Evolutionary conservation across 2,797 vertebrate genomes (phyloP), one percentile per base, ranked within the genome.

Genomic region (Anas acuta): DNA sequence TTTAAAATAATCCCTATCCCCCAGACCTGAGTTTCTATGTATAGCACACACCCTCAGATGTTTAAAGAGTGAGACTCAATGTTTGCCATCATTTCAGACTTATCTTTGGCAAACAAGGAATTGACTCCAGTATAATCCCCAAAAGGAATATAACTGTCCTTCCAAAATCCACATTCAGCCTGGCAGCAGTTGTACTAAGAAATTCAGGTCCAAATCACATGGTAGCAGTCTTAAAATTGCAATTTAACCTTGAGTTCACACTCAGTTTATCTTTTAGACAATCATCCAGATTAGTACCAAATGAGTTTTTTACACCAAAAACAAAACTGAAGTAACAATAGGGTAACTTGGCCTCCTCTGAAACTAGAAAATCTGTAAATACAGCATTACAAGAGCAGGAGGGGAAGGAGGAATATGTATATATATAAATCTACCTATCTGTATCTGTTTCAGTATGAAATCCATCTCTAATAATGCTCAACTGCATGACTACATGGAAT

Each of bases 81-180:
- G 85, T 94, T 94, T 97, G 89, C 87, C 84, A 86, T 96, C 43
- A 86, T 96, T 95, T 93, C 92, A 93, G 91, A 93, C 83, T 96
- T 97, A 96, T 95, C 95, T 94, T 96, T 93, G 93, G 92, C 92
- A 96, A 96, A 96, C 91, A 92, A 88, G 47, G 74, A 95, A 92
- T 90, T 90, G 73, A 95, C 92, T 96, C 53, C 84, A 92, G 62
- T 76, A 67, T 66, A 95, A 96, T 93, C 89, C 89, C 85, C 82
- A 70, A 88, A 88, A 93, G 73, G 87, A 91, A 91, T 91, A 93
- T 60, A 78, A 89, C 87, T 78, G 67, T 89, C 84, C 76, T 95
- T 96, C 95, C 92, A 96, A 96, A 93, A 96, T 78, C 82, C 82
- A 96, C 91, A 94, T 79, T 86, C 79, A 86, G 56, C 43, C 70